Evolutionary conservation across 2,888 invertebrate species (phyloP).

Genomic region (Cataglyphis cursor): DNA sequence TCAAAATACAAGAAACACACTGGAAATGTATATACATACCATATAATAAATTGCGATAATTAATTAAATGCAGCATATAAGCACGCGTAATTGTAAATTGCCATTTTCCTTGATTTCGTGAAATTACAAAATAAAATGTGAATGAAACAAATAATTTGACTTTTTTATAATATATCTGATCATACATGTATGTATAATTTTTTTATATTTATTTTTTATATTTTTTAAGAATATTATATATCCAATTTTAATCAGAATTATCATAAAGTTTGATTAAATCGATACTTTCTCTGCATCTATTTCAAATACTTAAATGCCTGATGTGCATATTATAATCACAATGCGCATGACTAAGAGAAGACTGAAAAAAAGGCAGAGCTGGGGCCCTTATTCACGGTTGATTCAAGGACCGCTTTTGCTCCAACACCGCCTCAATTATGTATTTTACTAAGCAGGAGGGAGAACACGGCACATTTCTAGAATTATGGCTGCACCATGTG

Average conservation of each 20-base stretch:
- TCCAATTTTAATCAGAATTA: background rate
- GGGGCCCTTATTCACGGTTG: conserved; percentile 70
- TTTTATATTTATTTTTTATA: background rate
- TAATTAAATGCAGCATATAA: background rate
- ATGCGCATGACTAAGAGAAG: conserved; percentile 69
- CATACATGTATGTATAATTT: background rate
- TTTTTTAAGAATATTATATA: background rate
- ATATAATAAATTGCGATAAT: background rate
- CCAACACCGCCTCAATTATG: conserved; percentile 74
- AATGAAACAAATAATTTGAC: background rate
- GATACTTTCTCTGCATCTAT: background rate
- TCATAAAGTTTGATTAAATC: background rate
- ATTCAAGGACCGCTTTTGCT: conserved; percentile 67
- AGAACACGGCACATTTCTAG: conserved; percentile 38
- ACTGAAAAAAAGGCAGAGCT: conserved; percentile 53
- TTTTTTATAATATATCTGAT: background rate
- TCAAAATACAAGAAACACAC: background rate
- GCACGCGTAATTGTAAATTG: background rate
- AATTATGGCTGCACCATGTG: conserved; percentile 42
- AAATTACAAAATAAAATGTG: background rate
- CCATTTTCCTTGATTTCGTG: background rate
- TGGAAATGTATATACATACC: background rate
- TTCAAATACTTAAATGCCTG: background rate
- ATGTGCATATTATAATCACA: conserved; percentile 24
- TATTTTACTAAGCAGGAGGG: conserved; percentile 70